Evolutionary conservation across 2,113 vertebrate species (phyloP).

Genomic region (Indicator indicator): DNA sequence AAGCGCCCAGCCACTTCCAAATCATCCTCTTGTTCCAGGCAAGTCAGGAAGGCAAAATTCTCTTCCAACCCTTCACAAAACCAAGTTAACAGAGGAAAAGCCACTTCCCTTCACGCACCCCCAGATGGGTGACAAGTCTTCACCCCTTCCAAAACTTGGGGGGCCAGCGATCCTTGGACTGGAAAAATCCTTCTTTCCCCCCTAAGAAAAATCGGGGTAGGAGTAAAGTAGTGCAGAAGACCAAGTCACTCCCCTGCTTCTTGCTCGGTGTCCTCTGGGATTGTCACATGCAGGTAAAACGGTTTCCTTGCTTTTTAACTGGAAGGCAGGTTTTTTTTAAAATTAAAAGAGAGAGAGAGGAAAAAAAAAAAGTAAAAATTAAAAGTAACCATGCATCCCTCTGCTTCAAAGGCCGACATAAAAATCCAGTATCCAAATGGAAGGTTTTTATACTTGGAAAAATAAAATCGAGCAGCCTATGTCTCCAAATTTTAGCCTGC

Average conservation of each 20-base stretch:
- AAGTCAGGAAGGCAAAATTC: constrained; percentile 27
- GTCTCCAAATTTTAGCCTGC: constrained; percentile 73
- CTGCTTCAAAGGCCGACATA: constrained; percentile 38
- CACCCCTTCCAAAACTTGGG: constrained; percentile 46
- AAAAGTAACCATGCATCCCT: constrained; percentile 55
- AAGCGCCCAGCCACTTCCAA: constrained; percentile 82
- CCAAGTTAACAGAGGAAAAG: background rate
- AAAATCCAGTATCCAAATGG: constrained; percentile 47
- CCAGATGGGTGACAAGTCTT: constrained; percentile 35
- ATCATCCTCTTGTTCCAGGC: constrained; percentile 81
- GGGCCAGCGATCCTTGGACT: background rate
- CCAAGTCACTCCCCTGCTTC: constrained; percentile 19
- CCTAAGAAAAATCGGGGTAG: constrained; percentile 3
- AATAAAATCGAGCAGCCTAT: constrained; percentile 52
- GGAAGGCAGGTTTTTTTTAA: background rate
- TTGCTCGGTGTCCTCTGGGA: constrained; percentile 41
- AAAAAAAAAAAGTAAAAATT: constrained; percentile 4
- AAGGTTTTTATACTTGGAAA: constrained; percentile 26
- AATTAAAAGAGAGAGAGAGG: background rate
- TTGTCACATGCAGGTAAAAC: constrained; percentile 52
- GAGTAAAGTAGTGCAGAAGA: constrained; percentile 8
- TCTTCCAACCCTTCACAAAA: background rate
- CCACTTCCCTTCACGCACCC: constrained; percentile 43
- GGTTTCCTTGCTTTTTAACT: constrained; percentile 4
- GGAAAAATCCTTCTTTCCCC: constrained; percentile 14